Conservation (phyloP, 2,797 vertebrate species). For the Stomatorhinus walkeri region DNA sequence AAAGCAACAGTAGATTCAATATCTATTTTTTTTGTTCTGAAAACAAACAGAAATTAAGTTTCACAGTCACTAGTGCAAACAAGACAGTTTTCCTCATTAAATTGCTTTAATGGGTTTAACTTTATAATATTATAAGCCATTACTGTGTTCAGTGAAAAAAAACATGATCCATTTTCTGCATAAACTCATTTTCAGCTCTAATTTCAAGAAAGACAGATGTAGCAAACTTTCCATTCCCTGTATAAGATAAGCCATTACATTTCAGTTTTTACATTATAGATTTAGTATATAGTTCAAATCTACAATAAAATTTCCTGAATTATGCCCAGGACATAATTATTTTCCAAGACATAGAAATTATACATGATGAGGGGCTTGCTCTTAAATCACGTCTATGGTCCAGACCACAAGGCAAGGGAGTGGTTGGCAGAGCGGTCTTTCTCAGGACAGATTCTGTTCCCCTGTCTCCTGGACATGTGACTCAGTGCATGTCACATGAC, state of each 20-base stretch:
- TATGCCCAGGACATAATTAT: background rate
- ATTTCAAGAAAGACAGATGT: background rate
- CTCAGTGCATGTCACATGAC: background rate
- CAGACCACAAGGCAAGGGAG: background rate
- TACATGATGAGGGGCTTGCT: background rate
- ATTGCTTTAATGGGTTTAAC: slow-evolving; percentile 9
- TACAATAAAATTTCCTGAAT: background rate
- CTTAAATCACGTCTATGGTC: background rate
- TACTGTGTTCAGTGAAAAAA: slow-evolving; percentile 6
- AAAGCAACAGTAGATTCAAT: slow-evolving; percentile 1
- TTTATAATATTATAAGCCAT: slow-evolving; percentile 14
- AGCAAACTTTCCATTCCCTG: background rate
- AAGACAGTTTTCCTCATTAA: slow-evolving; percentile 10
- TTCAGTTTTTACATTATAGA: background rate
- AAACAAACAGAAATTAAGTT: slow-evolving; percentile 12
- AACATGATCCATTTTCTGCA: slow-evolving; percentile 8
- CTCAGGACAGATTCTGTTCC: background rate
- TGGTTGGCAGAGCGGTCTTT: background rate
- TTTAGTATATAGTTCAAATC: background rate
- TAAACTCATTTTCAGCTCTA: slow-evolving; percentile 10
- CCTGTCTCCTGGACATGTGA: background rate
- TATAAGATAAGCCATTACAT: background rate
- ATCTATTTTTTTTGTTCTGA: slow-evolving; percentile 6
- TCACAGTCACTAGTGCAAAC: slow-evolving; percentile 10
- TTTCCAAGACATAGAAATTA: background rate